Evolutionary conservation across 2,888 invertebrate species (phyloP).

Genomic region (Calephelis perditalis): DNA sequence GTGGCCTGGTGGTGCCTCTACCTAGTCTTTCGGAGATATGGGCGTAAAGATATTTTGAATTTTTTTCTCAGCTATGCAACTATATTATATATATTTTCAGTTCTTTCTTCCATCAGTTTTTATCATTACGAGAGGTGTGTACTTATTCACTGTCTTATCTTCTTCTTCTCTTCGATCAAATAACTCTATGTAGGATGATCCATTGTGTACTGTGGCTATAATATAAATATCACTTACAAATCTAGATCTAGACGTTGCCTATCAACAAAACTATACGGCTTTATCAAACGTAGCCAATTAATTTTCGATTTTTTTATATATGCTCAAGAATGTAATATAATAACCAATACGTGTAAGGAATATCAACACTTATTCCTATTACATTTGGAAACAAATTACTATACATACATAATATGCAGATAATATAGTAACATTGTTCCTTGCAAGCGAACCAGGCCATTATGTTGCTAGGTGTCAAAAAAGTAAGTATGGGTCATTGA

Average conservation of each 20-base stretch:
- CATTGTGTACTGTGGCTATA: too few relatives aligned
- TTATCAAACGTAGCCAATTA: neutral
- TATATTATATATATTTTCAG: too few relatives aligned
- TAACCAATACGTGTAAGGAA: neutral
- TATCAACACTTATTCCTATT: neutral
- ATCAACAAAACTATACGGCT: neutral
- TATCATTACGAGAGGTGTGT: too few relatives aligned
- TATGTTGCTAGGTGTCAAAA: neutral
- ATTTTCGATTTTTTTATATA: neutral
- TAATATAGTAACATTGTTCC: neutral
- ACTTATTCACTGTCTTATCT: too few relatives aligned
- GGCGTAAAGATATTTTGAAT: too few relatives aligned
- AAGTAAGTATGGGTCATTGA: slow-evolving; percentile 8
- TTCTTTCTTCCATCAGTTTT: too few relatives aligned
- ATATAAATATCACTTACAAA: neutral
- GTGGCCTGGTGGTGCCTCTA: too few relatives aligned
- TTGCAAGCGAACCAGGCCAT: neutral
- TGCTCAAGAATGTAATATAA: neutral
- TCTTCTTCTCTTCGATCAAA: too few relatives aligned
- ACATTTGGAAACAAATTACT: neutral
- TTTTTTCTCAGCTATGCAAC: too few relatives aligned
- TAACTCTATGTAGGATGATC: too few relatives aligned
- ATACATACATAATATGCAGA: neutral
- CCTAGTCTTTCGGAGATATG: too few relatives aligned
- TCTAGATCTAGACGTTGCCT: neutral